These are phyloP conservation scores for Potamarius usumacintae DNA, from an alignment of 2,113 vertebrate genomes.

Conservation along the genomic window DNA sequence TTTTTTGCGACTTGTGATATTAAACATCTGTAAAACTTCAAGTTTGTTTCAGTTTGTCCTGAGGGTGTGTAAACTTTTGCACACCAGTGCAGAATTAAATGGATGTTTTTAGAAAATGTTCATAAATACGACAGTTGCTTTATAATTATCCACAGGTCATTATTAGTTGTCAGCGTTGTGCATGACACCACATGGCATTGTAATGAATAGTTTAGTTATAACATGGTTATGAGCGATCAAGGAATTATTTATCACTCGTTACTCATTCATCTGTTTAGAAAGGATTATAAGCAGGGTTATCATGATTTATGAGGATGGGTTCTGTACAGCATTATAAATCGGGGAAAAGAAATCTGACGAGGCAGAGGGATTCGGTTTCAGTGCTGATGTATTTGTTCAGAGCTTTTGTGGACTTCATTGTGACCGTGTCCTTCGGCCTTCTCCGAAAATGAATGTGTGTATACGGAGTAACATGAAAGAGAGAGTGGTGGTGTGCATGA, in stretches of 20 bases:
- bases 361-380: background rate
- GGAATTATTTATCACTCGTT: background rate
- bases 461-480: background rate
- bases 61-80: background rate
- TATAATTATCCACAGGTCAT: background rate
- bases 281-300: background rate
- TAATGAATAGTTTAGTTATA: background rate
- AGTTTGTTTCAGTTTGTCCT: background rate
- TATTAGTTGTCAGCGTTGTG: background rate
- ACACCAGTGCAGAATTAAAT: background rate
- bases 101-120: background rate
- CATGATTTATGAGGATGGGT: background rate
- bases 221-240: background rate
- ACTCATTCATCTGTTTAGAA: background rate
- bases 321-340: background rate
- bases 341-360: background rate
- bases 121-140: background rate
- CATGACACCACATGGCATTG: background rate
- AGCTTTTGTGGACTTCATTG: background rate
- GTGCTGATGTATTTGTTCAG: background rate
- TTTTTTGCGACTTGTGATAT: background rate
- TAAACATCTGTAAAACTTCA: background rate
- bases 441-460: background rate
- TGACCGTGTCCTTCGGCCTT: background rate
- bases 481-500: background rate